phyloP scores from a whole-genome alignment of 1,140 invertebrate species.

The Agrypnia vestita region DNA sequence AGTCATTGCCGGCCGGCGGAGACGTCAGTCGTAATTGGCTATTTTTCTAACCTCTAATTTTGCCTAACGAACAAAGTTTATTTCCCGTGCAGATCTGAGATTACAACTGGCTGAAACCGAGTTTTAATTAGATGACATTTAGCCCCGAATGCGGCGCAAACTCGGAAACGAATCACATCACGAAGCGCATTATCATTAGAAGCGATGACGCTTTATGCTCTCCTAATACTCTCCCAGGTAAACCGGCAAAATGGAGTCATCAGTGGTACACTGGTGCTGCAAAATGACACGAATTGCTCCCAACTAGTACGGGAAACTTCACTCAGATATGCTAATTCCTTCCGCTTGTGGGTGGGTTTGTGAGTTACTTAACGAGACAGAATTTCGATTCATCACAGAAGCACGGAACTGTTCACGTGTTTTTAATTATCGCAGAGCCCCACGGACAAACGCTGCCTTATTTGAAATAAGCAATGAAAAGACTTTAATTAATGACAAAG shows the following conservation, averaged over 20 bases:
- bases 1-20: constrained; percentile 26
- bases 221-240: constrained; percentile 34
- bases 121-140: constrained; percentile 57
- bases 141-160: constrained; percentile 39
- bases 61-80: constrained; percentile 47
- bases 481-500: background rate
- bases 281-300: constrained; percentile 38
- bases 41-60: constrained; percentile 53
- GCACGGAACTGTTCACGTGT: background rate
- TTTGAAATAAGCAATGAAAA: background rate
- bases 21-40: constrained; percentile 48
- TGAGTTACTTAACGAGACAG: constrained; percentile 8
- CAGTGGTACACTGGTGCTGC: constrained; percentile 32
- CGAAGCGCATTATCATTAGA: constrained; percentile 50
- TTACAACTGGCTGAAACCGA: constrained; percentile 28
- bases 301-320: constrained; percentile 34
- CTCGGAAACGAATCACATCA: constrained; percentile 49
- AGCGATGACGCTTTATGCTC: constrained; percentile 50
- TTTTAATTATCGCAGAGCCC: background rate
- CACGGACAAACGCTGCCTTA: background rate
- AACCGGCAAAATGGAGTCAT: constrained; percentile 44
- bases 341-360: constrained; percentile 21
- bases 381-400: constrained; percentile 8
- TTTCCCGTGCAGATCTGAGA: constrained; percentile 51
- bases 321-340: constrained; percentile 42